Base-by-base conservation (phyloP, 2,797 vertebrate genomes). In the Vultur gryphus region DNA sequence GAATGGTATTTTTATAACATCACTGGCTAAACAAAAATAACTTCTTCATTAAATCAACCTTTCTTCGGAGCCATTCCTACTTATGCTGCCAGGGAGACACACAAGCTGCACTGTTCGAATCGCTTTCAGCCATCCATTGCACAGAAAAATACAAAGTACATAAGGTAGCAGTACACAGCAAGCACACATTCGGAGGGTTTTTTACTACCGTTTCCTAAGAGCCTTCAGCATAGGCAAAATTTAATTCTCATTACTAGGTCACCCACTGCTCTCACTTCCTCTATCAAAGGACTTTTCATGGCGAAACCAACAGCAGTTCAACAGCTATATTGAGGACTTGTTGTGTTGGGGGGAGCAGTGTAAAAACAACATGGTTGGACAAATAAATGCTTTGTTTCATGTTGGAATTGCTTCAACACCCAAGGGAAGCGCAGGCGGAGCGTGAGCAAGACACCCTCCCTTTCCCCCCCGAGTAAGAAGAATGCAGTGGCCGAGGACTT, bases 351-450 rank as follows among this genome's bases (percentile, higher is more conserved):
- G 41, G 31, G 23, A 89, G 66, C 49, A 61, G 69, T 5, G 80
- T 81, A 58, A 89, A 90, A 84, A 76, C 87, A 75, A 75, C 61
- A 51, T 29, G 31, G 43, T 4, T 79, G 88, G 39, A 91, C 58
- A 90, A 95, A 96, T 51, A 88, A 84, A 70, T 64, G 75, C 55
- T 73, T 87, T 90, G 55, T 80, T 95, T 92, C 78, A 80, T 89
- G 89, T 81, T 35, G 0, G 37, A 84, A 81, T 59, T 64, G 61
- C 65, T 87, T 94, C 86, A 87, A 58, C 44, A 43, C 59, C 23
- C 75, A 58, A 18, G 67, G 66, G 71, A 78, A 65, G 37, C 1
- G 0, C 48, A 64, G 54, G 67, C 9, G 0, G 69, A 87, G 58
- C 1, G 3, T 13, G 33, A 64, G 82, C 58, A 75, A 91, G 64